Percentiles rank a stretch among this genome's conserved stretches.
Conservation (phyloP, 2,888 invertebrate genomes). For the Campoplex capitator region DNA sequence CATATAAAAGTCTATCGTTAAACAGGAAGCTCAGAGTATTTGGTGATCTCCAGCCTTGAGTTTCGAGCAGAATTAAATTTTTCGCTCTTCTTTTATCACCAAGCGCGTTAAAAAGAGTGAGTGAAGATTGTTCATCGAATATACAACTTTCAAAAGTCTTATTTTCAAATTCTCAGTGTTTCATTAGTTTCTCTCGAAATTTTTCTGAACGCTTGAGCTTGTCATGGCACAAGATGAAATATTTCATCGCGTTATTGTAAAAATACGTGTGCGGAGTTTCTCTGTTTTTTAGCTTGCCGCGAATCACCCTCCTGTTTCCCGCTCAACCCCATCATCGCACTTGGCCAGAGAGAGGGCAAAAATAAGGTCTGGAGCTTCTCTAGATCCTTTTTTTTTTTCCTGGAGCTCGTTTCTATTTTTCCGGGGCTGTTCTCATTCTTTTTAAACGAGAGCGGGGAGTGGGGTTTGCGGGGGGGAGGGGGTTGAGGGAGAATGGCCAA, state of each 20-base stretch:
- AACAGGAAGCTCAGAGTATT: too few species aligned
- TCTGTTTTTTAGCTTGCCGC: slow-evolving; percentile 27
- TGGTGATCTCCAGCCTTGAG: not conserved
- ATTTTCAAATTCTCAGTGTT: not conserved
- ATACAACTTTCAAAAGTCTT: not conserved
- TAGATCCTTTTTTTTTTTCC: slow-evolving; percentile 32
- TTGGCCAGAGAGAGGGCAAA: slow-evolving; percentile 75
- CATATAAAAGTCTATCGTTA: not conserved
- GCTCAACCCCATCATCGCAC: slow-evolving; percentile 82
- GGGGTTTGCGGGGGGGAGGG: not conserved
- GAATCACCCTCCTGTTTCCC: slow-evolving; percentile 54
- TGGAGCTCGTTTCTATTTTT: slow-evolving; percentile 20
- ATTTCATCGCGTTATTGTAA: slow-evolving; percentile 50
- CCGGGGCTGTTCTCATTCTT: slow-evolving; percentile 57
- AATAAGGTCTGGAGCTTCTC: slow-evolving; percentile 77
- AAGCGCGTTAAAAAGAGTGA: not conserved
- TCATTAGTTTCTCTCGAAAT: not conserved
- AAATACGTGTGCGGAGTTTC: slow-evolving; percentile 44
- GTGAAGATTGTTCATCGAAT: not conserved
- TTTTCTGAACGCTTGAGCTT: not conserved
- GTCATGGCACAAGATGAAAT: slow-evolving; percentile 11
- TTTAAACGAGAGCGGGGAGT: slow-evolving; percentile 83
- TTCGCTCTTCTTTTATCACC: not conserved
- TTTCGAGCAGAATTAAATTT: not conserved
- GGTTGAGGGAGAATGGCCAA: slow-evolving; percentile 70